Base-by-base conservation (phyloP, 2,888 invertebrate genomes). In the Sinopyrophorus schimmeli region DNA sequence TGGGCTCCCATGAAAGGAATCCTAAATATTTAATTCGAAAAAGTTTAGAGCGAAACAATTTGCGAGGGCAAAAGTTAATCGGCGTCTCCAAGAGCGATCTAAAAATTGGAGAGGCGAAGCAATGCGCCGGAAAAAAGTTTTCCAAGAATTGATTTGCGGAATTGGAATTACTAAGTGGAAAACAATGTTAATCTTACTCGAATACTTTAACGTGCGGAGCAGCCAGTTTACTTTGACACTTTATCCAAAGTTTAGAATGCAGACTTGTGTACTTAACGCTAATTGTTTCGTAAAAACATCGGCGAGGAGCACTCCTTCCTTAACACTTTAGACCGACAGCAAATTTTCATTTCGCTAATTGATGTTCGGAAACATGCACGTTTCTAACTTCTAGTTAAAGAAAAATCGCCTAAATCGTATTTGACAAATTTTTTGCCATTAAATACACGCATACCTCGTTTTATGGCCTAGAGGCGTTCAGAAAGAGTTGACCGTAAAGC, bases 121-220 rank as follows among this genome's bases (percentile, higher is more conserved):
- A 55, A 59, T 57, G 55, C 47, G 35, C 47, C 35, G 48, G 47
- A 35, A 41, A n/a, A 55, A 57, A 57, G 55, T 58, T 55, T 42
- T n/a, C n/a, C n/a, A 54, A 54, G 55, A 54, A 54, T 51, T 51
- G 57, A 57, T 54, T 47, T 53, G 51, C 47, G 47, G 43, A 40
- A 54, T 55, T 42, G 43, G 54, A 57, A 57, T 58, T 51, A 48
- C 53, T 59, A 61, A 62, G 61, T 61, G 57, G 60, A 57, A 62
- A 60, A 57, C 58, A 60, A 55, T 62, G 62, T 62, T 62, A 55
- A 57, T 59, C 58, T 58, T 53, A 42, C 28, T 35, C 20, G 43
- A 43, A 43, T 43, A 43, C 31, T 42, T 49, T 42, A n/a, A 28
- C 27, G 28, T 42, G 26, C 17, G 17, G 31, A 49, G 21, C 42